Evolutionary conservation across 2,888 invertebrate genomes (phyloP), one percentile per base, ranked within the genome.

Genomic region (Seira ritae): DNA sequence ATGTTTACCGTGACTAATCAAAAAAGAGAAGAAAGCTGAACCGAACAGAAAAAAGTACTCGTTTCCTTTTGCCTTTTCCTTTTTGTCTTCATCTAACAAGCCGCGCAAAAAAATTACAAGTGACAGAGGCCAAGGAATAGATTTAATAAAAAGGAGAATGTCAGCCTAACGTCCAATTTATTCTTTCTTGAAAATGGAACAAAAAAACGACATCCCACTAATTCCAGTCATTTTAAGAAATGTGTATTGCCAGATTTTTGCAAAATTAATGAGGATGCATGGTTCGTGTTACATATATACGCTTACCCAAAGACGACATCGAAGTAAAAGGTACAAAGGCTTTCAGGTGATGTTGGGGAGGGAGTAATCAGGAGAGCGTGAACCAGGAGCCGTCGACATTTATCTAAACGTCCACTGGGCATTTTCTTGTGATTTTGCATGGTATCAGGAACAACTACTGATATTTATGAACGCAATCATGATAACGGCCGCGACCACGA

Each of bases 1-100:
- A 62, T 62, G 62, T 62, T 62, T 62, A 62, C 62, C 22, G 19
- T 62, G 20, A 20, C 62, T 62, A 62, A 62, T 62, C 62, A 62
- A 62, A 62, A 62, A 62, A 62, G 20, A 60, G 62, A 62, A 55
- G 31, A 2, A 8, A 55, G 62, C n/a, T 20, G 62, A 8, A 20
- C 22, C 3, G 17, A 55, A 42, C 46, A 12, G 46, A 15, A 17
- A 15, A 55, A 55, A 55, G 55, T 55, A 17, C 17, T 55, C 55
- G 2, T 55, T 2, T 8, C 23, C 22, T 66, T 66, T 23, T 23
- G 3, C 66, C 23, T 22, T 66, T 66, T 66, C 22, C 22, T 66
- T 22, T 20, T 23, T 20, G 15, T 23, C 22, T 66, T 66, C 31
- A 31, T 31, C 31, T n/a, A 31, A 31, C 31, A 31, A 4, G 31